Percentiles rank a stretch among this genome's conserved stretches.
Evolutionary conservation across 2,113 vertebrate species (phyloP).

Genomic region (Rhea pennata): DNA sequence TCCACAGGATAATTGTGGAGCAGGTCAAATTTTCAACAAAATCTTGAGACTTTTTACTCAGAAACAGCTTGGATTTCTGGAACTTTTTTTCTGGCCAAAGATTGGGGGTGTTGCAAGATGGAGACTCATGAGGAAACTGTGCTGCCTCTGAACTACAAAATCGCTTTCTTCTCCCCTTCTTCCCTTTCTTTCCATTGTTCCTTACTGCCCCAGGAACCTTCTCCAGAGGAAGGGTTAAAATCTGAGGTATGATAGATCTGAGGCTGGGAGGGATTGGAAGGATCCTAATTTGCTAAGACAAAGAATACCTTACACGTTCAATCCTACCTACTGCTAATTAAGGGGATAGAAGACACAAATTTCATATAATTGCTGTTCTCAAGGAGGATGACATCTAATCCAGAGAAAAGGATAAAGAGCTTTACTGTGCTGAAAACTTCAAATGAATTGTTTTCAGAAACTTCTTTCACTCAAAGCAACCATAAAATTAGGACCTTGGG

Average conservation of each 20-base stretch:
- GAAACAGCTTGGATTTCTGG: not conserved
- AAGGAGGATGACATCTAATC: not conserved
- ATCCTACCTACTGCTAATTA: not conserved
- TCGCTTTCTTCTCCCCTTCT: not conserved
- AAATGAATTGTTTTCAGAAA: not conserved
- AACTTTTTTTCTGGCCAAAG: not conserved
- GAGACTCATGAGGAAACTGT: not conserved
- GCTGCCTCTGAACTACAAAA: not conserved
- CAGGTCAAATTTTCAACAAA: not conserved
- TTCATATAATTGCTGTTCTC: not conserved
- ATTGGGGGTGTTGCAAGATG: not conserved
- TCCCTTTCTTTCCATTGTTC: not conserved
- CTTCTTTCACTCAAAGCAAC: not conserved
- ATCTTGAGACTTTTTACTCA: not conserved
- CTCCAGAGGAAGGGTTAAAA: not conserved
- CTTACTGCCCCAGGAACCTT: not conserved
- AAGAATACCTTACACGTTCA: not conserved
- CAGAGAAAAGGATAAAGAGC: not conserved
- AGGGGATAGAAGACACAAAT: not conserved
- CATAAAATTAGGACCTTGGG: not conserved
- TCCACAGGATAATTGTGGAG: not conserved
- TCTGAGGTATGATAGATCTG: not conserved
- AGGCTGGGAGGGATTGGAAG: not conserved
- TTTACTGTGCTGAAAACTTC: not conserved
- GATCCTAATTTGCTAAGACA: not conserved